Percentiles rank a stretch among this genome's conserved stretches.
Evolutionary conservation across 2,797 vertebrate species (phyloP).

Genomic region (Scarus forsteni): DNA sequence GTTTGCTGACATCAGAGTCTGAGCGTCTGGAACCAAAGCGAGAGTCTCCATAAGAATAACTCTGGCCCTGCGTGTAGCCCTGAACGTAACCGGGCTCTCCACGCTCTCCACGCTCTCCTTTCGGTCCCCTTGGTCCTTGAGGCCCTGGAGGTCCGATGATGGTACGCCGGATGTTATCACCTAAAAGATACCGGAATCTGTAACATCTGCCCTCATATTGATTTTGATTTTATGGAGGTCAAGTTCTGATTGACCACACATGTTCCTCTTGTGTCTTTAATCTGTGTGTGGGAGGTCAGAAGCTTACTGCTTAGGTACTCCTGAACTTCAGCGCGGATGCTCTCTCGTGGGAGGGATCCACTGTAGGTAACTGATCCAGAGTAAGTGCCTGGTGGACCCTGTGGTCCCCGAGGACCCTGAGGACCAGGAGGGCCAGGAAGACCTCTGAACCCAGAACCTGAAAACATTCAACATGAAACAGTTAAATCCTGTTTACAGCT

Average conservation of each 20-base stretch:
- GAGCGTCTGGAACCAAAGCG: slow-evolving; percentile 17
- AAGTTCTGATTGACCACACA: neutral
- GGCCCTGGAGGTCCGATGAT: slow-evolving; percentile 84
- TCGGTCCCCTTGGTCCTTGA: slow-evolving; percentile 88
- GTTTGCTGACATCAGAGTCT: slow-evolving; percentile 51
- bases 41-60: slow-evolving; percentile 50
- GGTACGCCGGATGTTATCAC: slow-evolving; percentile 87
- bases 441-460: slow-evolving; percentile 87
- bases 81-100: slow-evolving; percentile 81
- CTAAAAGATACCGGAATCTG: slow-evolving; percentile 67
- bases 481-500: neutral
- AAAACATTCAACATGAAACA: neutral
- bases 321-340: slow-evolving; percentile 91
- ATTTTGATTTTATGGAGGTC: neutral
- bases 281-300: slow-evolving; percentile 2
- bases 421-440: slow-evolving; percentile 91
- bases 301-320: slow-evolving; percentile 92
- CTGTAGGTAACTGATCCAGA: slow-evolving; percentile 73
- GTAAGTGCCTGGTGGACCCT: slow-evolving; percentile 87
- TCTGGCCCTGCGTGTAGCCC: slow-evolving; percentile 47
- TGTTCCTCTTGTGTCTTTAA: neutral
- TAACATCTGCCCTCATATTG: neutral
- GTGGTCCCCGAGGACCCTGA: slow-evolving; percentile 91
- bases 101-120: slow-evolving; percentile 88
- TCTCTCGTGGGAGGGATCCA: slow-evolving; percentile 79